These are phyloP conservation scores for Acrossocheilus fasciatus DNA, from an alignment of 2,797 vertebrate species.

Conservation along the genomic window DNA sequence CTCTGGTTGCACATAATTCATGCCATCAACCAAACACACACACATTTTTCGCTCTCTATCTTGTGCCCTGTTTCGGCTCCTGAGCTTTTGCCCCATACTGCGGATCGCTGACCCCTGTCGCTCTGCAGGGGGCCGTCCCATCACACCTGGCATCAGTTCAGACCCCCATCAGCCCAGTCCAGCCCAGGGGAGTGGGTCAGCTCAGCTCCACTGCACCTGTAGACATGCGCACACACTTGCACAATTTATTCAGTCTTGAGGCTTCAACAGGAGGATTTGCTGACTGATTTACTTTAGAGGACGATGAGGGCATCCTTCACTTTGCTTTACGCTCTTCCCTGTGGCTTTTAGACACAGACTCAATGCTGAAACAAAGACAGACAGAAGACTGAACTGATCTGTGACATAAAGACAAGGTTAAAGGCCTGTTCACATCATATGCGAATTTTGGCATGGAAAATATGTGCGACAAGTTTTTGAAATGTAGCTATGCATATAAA, in stretches of 20 bases:
- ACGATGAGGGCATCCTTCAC: conserved; percentile 73
- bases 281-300: conserved; percentile 63
- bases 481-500: neutral
- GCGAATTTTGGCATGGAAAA: neutral
- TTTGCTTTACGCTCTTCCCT: conserved; percentile 55
- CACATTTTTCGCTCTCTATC: conserved; percentile 43
- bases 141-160: conserved; percentile 52
- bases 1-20: conserved; percentile 55
- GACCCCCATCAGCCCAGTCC: conserved; percentile 37
- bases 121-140: conserved; percentile 48
- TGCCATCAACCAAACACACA: conserved; percentile 39
- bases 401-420: conserved; percentile 10
- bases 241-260: conserved; percentile 45
- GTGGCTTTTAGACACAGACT: conserved; percentile 45
- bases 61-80: conserved; percentile 47
- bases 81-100: conserved; percentile 51
- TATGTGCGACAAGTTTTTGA: neutral
- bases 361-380: conserved; percentile 35
- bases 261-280: conserved; percentile 57
- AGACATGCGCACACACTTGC: conserved; percentile 30
- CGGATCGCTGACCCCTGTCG: conserved; percentile 53
- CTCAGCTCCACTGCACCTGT: conserved; percentile 53
- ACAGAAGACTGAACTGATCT: conserved; percentile 3
- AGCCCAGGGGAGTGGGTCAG: conserved; percentile 41
- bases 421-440: neutral